Conservation (phyloP, 2,797 vertebrate genomes). For the Delichon dasypus region DNA sequence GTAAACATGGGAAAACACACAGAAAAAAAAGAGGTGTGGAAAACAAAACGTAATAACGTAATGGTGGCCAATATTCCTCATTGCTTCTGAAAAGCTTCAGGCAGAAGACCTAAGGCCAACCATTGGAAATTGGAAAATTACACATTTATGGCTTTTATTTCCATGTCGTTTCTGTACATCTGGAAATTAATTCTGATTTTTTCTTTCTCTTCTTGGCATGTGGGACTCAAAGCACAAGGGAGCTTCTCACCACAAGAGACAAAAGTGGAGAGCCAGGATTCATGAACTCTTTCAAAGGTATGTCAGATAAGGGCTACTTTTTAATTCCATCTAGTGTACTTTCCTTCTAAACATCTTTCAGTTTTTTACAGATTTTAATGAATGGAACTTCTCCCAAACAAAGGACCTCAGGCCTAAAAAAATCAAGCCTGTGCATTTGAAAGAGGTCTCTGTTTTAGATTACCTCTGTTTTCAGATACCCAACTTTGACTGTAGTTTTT, state of each 20-base stretch:
- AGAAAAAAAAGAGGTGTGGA: neutral
- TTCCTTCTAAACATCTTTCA: neutral
- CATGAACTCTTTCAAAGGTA: conserved; percentile 78
- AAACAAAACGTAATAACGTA: neutral
- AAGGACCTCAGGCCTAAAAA: neutral
- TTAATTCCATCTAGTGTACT: neutral
- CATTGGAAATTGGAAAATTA: neutral
- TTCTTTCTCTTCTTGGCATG: neutral
- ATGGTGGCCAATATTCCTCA: neutral
- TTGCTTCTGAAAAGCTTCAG: neutral
- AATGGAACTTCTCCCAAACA: neutral
- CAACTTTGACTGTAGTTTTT: neutral
- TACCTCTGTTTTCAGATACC: neutral
- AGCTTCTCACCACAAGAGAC: conserved; percentile 54
- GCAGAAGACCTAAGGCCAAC: neutral
- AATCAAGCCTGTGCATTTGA: neutral
- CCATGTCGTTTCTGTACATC: neutral
- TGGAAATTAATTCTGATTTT: neutral
- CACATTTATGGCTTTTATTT: neutral
- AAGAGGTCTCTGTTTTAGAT: conserved; percentile 20
- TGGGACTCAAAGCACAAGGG: conserved; percentile 62
- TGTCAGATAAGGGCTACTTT: conserved; percentile 39
- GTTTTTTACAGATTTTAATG: neutral
- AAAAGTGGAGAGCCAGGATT: conserved; percentile 67
- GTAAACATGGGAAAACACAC: neutral